phyloP scores from a whole-genome alignment of 1,140 invertebrate genomes.

The Proctacanthus coquilletti region DNA sequence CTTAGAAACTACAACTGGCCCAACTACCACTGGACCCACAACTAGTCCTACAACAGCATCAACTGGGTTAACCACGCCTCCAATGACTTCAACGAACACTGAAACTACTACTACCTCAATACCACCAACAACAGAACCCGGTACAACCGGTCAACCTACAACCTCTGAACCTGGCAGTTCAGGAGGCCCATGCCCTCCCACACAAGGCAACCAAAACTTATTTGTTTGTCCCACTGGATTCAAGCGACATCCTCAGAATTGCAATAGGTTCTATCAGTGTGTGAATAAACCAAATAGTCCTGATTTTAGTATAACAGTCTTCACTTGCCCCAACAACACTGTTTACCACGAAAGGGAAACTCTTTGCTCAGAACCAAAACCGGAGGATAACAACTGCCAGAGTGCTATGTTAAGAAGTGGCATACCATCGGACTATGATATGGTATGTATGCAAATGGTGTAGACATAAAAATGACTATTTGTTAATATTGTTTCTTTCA shows the following conservation, averaged over 20 bases:
- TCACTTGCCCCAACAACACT: constrained; percentile 58
- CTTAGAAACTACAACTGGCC: constrained; percentile 20
- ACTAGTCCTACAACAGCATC: constrained; percentile 10
- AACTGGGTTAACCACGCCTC: constrained; percentile 11
- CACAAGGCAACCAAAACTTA: constrained; percentile 47
- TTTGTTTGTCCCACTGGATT: constrained; percentile 68
- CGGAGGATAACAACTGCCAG: constrained; percentile 32
- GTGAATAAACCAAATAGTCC: constrained; percentile 42
- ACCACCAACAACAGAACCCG: constrained; percentile 13
- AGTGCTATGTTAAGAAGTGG: too few relatives aligned
- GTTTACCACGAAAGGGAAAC: constrained; percentile 56
- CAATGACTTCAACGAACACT: constrained; percentile 12
- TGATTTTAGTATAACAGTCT: constrained; percentile 52
- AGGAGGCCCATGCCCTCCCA: constrained; percentile 31
- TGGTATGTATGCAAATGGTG: too few relatives aligned
- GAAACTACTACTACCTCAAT: constrained; percentile 9
- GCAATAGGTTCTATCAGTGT: constrained; percentile 73
- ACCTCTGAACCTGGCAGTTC: constrained; percentile 15
- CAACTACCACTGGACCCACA: constrained; percentile 12
- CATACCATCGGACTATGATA: too few relatives aligned
- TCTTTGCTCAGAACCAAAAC: constrained; percentile 41
- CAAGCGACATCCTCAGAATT: constrained; percentile 64
- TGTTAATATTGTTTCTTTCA: too few relatives aligned
- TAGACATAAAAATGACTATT: too few relatives aligned
- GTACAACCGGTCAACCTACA: constrained; percentile 7